phyloP scores from a whole-genome alignment of 2,113 vertebrate genomes.

The Mixornis gularis region DNA sequence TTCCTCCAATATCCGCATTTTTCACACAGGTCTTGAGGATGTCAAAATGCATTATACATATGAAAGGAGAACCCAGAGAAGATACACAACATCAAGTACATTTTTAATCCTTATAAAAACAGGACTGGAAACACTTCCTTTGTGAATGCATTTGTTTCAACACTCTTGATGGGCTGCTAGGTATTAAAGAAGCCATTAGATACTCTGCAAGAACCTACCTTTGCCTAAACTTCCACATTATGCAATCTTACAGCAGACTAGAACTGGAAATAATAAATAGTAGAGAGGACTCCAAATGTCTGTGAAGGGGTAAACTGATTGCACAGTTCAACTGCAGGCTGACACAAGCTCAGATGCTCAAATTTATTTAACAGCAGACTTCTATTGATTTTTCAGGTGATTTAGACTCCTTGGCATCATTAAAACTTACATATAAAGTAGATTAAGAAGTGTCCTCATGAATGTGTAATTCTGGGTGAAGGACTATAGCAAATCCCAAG shows the following conservation, averaged over 20 bases:
- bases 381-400: neutral
- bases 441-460: neutral
- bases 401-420: neutral
- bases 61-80: neutral
- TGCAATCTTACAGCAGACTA: neutral
- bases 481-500: neutral
- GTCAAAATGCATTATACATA: neutral
- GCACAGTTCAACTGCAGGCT: neutral
- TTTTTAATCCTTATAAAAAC: neutral
- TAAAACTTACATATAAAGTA: neutral
- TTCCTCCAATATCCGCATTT: neutral
- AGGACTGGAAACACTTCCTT: neutral
- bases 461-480: neutral
- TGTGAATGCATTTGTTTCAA: neutral
- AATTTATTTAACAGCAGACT: neutral
- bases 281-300: neutral
- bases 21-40: neutral
- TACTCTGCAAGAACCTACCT: neutral
- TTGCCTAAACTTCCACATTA: neutral
- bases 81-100: neutral
- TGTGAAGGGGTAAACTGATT: neutral
- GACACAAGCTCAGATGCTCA: neutral
- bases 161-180: neutral
- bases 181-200: neutral
- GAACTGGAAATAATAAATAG: neutral